Evolutionary conservation across 2,888 invertebrate species (phyloP), one percentile per base, ranked within the genome.

Genomic region (Amphipyra berbera): DNA sequence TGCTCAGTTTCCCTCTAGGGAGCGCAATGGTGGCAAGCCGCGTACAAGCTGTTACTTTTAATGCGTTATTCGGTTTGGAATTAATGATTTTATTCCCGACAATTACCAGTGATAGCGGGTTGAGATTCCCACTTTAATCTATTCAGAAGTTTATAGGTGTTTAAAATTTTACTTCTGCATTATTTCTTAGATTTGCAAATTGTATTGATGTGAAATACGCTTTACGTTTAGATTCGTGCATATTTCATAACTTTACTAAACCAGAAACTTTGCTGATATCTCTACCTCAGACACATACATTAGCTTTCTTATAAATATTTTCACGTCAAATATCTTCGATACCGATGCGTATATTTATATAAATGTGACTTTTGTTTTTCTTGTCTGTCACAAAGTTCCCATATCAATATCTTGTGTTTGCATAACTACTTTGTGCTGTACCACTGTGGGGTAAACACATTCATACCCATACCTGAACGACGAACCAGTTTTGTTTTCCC

Each of bases 1-100:
- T 30, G 12, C 65, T 67, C 38, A 45, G 40, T 64, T 61, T 58
- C 72, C 75, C 76, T 75, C 61, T 53, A 45, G 76, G 71, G 70
- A 70, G 76, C 73, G 65, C 41, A 72, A 71, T 55, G 78, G 79
- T 75, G 82, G 81, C 82, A 85, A 86, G 83, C 83, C 84, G 83
- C 82, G 84, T 85, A 82, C 93, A 92, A 93, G 94, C 94, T 94
- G 94, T 94, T 94, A 94, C 94, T 90, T 94, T 94, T 93, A 94
- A 95, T 93, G 94, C 83, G 92, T 88, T 92, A 90, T 93, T 93
- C 88, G 90, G 92, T 91, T 93, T 82, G 82, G 87, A 94, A 93
- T 95, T 94, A 94, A 94, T 94, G 93, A 93, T 94, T 94, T 94
- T 93, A 94, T 90, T 89, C 82, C 88, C 83, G 82, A 90, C 91